phyloP scores from a whole-genome alignment of 2,888 invertebrate genomes.

The Drosophila demipolita region DNA sequence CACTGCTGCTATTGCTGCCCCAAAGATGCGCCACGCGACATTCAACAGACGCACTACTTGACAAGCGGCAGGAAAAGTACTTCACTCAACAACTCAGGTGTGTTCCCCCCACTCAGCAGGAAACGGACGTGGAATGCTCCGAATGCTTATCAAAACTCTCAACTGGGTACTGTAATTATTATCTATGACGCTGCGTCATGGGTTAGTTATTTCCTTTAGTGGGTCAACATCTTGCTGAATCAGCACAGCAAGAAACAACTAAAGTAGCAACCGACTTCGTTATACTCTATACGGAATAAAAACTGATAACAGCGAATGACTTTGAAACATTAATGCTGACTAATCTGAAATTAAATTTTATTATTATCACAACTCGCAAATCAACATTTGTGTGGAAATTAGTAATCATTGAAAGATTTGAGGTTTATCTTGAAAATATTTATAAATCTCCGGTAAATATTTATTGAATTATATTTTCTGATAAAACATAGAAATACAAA shows the following conservation, averaged over 20 bases:
- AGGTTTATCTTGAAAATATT: background rate
- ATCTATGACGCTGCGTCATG: conserved; percentile 36
- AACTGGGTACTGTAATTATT: background rate
- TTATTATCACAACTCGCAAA: background rate
- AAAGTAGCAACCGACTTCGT: background rate
- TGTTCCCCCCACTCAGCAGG: conserved; percentile 17
- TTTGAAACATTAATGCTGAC: background rate
- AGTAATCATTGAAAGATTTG: background rate
- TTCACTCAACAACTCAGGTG: conserved; percentile 15
- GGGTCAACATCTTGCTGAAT: conserved; percentile 40
- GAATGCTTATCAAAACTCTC: conserved; percentile 49
- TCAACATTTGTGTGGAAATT: background rate
- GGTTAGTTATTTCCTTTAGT: conserved; percentile 61
- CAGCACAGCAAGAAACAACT: conserved; percentile 1
- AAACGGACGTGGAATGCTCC: conserved; percentile 25
- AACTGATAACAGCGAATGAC: background rate
- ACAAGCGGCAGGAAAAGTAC: conserved; percentile 9
- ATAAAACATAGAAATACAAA: background rate
- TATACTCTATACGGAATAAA: background rate
- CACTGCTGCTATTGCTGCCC: conserved; percentile 10
- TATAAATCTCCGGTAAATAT: too few species aligned
- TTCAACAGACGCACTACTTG: conserved; percentile 1
- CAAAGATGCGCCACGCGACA: conserved; percentile 41
- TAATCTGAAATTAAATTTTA: background rate
- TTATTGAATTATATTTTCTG: background rate